Conservation (phyloP, 1,140 invertebrate species). For the Lucilia cuprina region DNA sequence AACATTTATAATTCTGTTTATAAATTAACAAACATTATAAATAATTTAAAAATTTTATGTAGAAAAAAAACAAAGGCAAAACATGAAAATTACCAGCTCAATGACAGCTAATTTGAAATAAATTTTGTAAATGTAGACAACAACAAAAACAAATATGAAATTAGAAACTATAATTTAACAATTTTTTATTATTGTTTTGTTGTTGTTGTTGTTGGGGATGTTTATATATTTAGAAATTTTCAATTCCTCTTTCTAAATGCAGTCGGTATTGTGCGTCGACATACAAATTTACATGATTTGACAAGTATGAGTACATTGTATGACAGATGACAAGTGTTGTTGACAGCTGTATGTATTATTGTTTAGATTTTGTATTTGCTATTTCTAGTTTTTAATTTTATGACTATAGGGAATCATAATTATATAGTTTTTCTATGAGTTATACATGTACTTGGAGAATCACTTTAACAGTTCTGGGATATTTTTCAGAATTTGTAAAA, state of each 20-base stretch:
- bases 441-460: no score
- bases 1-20: no score
- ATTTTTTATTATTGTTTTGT: no score
- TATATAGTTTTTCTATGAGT: background rate
- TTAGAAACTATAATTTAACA: background rate
- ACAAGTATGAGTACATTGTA: slow-evolving; percentile 14
- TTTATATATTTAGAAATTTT: no score
- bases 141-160: background rate
- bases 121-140: background rate
- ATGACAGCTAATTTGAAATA: background rate
- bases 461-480: no score
- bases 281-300: background rate
- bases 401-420: background rate
- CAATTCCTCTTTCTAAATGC: background rate
- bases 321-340: slow-evolving; percentile 17
- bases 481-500: no score
- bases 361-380: background rate
- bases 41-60: no score
- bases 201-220: no score
- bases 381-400: background rate
- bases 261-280: background rate
- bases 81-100: background rate
- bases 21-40: no score
- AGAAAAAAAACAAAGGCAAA: no score
- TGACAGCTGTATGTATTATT: background rate